Base-by-base conservation (phyloP, 2,113 vertebrate species). In the Paradoxurus hermaphroditus region DNA sequence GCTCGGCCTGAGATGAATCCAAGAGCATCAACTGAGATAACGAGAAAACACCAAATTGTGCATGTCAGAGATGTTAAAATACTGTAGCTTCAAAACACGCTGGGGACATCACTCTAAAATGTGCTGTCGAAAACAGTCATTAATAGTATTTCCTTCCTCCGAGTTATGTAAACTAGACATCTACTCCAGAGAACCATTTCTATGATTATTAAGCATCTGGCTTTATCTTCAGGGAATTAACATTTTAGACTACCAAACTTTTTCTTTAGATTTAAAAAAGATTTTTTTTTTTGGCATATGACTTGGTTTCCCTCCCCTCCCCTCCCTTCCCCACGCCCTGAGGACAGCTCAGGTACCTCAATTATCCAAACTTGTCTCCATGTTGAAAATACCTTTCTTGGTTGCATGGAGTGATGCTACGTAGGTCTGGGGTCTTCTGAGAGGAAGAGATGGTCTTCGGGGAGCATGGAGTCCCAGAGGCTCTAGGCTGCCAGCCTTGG, bases 121-220 rank as follows among this genome's bases (percentile, higher is more conserved):
- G 81, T 81, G 70, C 78, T 95, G 93, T 77, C 56, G 95, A 98
- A 97, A 97, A 98, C 92, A 96, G 63, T 46, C 95, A 91, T 85
- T 53, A 79, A 56, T 94, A 63, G n/a, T 93, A 84, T 53, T 81
- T 81, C 98, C 98, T 98, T 98, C 97, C 97, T 98, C 97, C 97
- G 97, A 99, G 5, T 67, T 95, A 56, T 88, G 23, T 46, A 82
- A 41, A 63, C 41, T 36, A 90, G 82, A 92, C 56, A n/a, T 53
- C 79, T 23, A 59, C 23, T 68, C 67, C 36, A 68, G 16, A 51
- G 92, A 86, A 82, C 4, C 21, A 56, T 65, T 97, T 94, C 53
- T 96, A 92, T 65, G 81, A 44, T 95, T 34, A 96, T 53, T 65
- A 72, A 85, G 88, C 86, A 21, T 91, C 90, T 53, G 75, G 79